Evolutionary conservation across 1,140 invertebrate genomes (phyloP).

Genomic region (Drosophila melanogaster): DNA sequence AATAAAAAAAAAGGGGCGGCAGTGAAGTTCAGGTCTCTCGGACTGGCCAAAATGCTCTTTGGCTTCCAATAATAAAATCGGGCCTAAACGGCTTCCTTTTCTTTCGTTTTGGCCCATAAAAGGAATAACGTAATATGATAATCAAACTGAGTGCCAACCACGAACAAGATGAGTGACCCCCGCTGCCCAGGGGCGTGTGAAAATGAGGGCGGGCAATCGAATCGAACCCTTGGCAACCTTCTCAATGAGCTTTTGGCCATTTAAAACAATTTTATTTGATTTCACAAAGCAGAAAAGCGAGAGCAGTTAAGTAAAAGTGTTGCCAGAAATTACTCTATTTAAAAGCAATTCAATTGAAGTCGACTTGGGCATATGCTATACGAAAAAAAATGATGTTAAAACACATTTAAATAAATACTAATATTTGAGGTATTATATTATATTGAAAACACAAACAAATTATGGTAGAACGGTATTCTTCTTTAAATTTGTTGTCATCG

Average conservation of each 20-base stretch:
- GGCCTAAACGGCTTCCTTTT: slow-evolving; percentile 41
- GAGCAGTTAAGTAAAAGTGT: slow-evolving; percentile 11
- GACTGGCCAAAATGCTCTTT: slow-evolving; percentile 27
- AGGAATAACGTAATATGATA: slow-evolving; percentile 74
- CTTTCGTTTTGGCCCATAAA: slow-evolving; percentile 40
- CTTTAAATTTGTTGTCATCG: no score
- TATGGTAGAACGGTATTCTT: no score
- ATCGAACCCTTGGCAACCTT: slow-evolving; percentile 20
- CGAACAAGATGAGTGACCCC: slow-evolving; percentile 50
- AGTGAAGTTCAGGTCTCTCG: background rate
- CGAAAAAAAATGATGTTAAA: background rate
- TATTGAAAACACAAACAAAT: no score
- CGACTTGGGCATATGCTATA: slow-evolving; percentile 2
- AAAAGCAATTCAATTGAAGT: background rate
- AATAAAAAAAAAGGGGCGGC: no score
- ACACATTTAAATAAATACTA: no score
- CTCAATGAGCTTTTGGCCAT: slow-evolving; percentile 39
- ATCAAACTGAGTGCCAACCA: slow-evolving; percentile 70
- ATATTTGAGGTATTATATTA: no score
- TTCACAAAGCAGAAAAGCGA: slow-evolving; percentile 10
- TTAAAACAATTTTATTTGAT: slow-evolving; percentile 79
- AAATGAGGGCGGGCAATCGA: background rate
- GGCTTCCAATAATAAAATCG: slow-evolving; percentile 32
- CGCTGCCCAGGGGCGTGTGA: slow-evolving; percentile 18
- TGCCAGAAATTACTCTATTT: slow-evolving; percentile 35